These are phyloP conservation scores for Podabrus alpinus DNA, from an alignment of 2,888 invertebrate genomes.

Conservation along the genomic window DNA sequence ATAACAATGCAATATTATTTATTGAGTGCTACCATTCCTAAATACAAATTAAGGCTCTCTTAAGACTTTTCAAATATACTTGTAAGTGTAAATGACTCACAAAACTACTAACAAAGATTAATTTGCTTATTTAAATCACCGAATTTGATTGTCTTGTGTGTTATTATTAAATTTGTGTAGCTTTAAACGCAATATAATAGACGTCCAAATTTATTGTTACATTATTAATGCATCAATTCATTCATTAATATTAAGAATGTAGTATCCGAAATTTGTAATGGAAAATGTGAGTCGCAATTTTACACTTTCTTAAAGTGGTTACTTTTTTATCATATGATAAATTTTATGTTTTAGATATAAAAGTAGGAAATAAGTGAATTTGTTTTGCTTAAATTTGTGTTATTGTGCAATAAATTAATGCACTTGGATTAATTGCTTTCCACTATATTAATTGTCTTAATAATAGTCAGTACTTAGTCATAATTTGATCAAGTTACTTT, in stretches of 20 bases:
- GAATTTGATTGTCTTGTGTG: neutral
- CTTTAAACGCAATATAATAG: neutral
- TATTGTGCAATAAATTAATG: neutral
- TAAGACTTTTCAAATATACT: neutral
- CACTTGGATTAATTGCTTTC: neutral
- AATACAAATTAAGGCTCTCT: neutral
- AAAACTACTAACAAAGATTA: neutral
- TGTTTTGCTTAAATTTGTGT: neutral
- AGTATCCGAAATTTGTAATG: neutral
- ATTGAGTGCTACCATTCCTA: neutral
- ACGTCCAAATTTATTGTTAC: neutral
- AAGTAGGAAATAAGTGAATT: neutral
- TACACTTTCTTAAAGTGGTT: neutral
- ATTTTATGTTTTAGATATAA: neutral
- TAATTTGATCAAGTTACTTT: neutral
- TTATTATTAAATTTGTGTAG: neutral
- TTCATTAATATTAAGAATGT: neutral
- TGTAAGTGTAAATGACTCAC: neutral
- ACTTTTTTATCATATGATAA: neutral
- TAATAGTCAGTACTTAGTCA: neutral
- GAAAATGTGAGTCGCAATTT: neutral
- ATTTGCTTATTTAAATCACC: neutral
- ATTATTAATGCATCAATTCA: neutral
- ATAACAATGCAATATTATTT: neutral
- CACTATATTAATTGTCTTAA: neutral